phyloP scores from a whole-genome alignment of 2,797 vertebrate genomes.

The Bryconaethiops microstoma region DNA sequence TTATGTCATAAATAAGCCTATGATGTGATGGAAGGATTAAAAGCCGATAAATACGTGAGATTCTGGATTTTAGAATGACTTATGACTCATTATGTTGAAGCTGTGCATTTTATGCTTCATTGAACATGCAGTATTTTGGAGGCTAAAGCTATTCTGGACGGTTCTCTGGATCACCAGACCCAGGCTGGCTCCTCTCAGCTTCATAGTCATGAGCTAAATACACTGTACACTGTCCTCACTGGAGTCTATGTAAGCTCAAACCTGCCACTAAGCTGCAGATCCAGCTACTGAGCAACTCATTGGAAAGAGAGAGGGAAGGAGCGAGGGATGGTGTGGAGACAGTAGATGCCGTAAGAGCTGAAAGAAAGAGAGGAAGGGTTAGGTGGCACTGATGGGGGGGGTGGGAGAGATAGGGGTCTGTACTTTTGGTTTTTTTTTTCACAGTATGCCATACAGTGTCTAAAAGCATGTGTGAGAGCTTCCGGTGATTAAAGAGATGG shows the following conservation, averaged over 20 bases:
- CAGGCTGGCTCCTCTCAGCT: slow-evolving; percentile 28
- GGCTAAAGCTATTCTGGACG: slow-evolving; percentile 49
- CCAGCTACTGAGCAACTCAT: not conserved
- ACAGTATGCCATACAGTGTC: too few species aligned
- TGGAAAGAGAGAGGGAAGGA: not conserved
- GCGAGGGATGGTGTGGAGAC: slow-evolving; percentile 5
- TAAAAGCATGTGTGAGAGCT: too few species aligned
- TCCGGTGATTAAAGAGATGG: too few species aligned
- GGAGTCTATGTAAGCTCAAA: slow-evolving; percentile 26
- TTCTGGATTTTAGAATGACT: not conserved
- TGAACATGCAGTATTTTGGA: slow-evolving; percentile 30
- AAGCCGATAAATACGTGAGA: slow-evolving; percentile 1
- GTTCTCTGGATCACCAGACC: slow-evolving; percentile 19
- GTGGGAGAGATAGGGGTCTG: not conserved
- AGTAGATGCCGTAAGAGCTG: not conserved
- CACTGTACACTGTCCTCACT: slow-evolving; percentile 22
- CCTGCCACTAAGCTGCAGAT: not conserved
- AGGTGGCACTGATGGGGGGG: not conserved
- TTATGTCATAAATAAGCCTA: slow-evolving; percentile 13
- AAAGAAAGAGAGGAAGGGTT: not conserved
- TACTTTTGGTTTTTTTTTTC: not conserved
- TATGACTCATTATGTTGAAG: slow-evolving; percentile 30
- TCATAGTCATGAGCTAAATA: slow-evolving; percentile 37
- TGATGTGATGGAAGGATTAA: slow-evolving; percentile 7
- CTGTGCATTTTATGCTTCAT: slow-evolving; percentile 31